These are phyloP conservation scores for Peromyscus melanophrys DNA, from an alignment of 2,797 vertebrate genomes.

Conservation along the genomic window DNA sequence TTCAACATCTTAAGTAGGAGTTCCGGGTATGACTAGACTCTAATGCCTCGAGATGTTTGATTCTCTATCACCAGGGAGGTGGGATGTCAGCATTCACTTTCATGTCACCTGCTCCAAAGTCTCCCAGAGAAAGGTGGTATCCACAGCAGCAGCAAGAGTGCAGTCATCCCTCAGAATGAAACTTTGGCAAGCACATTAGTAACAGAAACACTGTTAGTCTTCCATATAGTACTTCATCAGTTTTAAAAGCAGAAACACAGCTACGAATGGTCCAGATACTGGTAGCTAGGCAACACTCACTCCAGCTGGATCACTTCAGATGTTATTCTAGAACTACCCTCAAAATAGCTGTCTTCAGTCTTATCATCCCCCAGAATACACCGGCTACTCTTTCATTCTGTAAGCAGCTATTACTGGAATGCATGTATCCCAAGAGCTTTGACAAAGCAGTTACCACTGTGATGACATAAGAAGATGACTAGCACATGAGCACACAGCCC, in stretches of 20 bases:
- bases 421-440: not conserved
- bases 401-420: not conserved
- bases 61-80: not conserved
- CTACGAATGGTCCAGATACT: not conserved
- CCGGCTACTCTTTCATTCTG: not conserved
- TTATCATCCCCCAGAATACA: not conserved
- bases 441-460: not conserved
- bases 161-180: not conserved
- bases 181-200: not conserved
- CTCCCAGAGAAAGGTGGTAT: not conserved
- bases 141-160: not conserved
- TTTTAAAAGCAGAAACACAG: not conserved
- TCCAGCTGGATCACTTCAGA: not conserved
- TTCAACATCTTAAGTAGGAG: not conserved
- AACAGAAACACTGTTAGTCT: not conserved
- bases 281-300: not conserved
- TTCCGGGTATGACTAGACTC: not conserved
- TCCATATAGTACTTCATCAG: not conserved
- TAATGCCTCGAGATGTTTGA: not conserved
- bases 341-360: not conserved
- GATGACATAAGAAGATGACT: not conserved
- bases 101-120: not conserved
- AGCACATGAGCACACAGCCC: not conserved
- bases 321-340: not conserved
- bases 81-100: not conserved